Base-by-base conservation (phyloP, 53 echinoderm and acorn worm species). In the Actinopyga echinites region DNA sequence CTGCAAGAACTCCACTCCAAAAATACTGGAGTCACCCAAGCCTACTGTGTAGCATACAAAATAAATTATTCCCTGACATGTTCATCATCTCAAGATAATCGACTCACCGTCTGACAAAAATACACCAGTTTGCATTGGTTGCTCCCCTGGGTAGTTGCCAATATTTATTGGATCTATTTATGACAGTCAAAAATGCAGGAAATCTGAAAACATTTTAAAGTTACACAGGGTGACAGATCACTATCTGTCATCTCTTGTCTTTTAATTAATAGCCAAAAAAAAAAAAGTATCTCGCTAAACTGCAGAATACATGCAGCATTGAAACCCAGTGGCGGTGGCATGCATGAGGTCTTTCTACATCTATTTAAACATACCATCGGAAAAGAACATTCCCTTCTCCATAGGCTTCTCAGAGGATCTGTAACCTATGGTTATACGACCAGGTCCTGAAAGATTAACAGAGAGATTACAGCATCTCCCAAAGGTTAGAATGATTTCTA, bases 381-480 rank as follows among this genome's bases (percentile, higher is more conserved):
- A 93, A 58, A 83, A 86, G 64, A 93, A 93, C 93, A 93, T 91
- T 57, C 91, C 91, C 4, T 54, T 22, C 62, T 93, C 88, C 64
- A 93, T 75, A 38, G 93, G 91, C 45, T 79, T 82, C 60, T 93
- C 90, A 40, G 55, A 42, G 40, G 44, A 55, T 23, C 89, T 62
- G 63, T 83, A 79, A 9, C 91, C 93, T 65, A 93, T 58, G 29
- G 36, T 88, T 79, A 93, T 93, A 7, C 85, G 67, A 57, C 77
- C 88, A 42, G 93, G 93, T 62, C 91, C 93, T 93, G 86, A 38
- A 77, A 73, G 28, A 71, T 71, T 71, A 71, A 71, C 44, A 71
- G 25, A 42, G 25, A 22, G 25, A 20, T 71, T 9, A 42, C 38
- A 71, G 43, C 26, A 20, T 74, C 37, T 59, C 25, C 31, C 40